Base-by-base conservation (phyloP, 2,113 vertebrate species). In the Phyllopteryx taeniolatus region DNA sequence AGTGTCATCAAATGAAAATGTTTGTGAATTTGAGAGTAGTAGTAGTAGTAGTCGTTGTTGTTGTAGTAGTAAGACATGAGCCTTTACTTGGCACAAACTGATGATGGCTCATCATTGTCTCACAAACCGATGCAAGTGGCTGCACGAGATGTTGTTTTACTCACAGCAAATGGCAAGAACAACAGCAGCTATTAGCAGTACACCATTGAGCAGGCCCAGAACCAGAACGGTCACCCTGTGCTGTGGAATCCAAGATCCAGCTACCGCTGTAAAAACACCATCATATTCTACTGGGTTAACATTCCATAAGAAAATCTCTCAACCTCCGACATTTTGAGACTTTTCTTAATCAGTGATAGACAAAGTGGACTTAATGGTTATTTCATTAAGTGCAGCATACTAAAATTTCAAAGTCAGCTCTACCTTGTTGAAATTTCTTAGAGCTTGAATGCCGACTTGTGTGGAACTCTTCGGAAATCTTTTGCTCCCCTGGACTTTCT, bases 121-220 rank as follows among this genome's bases (percentile, higher is more conserved):
- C 20, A 22, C 8, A 10, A 56, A 51, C 15, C 19, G 17, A 47
- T 47, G 9, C 53, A 3, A 54, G 8, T 7, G 5, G 19, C 20
- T 56, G 8, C 20, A 56, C n/a, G 8, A 22, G 27, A n/a, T 27
- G 56, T 11, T 14, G 12, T 71, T 51, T 65, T 73, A 86, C 86
- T 88, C 49, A 88, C 91, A 92, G 62, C 74, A 87, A 72, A 90
- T 74, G 74, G 82, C 80, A 35, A 70, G 67, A 67, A 86, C 88
- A 22, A 80, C 73, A 67, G 89, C 83, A 70, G 71, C 27, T 44
- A 85, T 61, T 22, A 93, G 68, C 43, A 93, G 79, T 20, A 71
- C 69, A 60, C 44, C 82, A 33, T 89, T 81, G 6, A 91, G 74
- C 66, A 88, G 63, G 4, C 80, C 73, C 73, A 93, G 83, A 33